Evolutionary conservation across 2,888 invertebrate genomes (phyloP).

Genomic region (Oscheius sp.): DNA sequence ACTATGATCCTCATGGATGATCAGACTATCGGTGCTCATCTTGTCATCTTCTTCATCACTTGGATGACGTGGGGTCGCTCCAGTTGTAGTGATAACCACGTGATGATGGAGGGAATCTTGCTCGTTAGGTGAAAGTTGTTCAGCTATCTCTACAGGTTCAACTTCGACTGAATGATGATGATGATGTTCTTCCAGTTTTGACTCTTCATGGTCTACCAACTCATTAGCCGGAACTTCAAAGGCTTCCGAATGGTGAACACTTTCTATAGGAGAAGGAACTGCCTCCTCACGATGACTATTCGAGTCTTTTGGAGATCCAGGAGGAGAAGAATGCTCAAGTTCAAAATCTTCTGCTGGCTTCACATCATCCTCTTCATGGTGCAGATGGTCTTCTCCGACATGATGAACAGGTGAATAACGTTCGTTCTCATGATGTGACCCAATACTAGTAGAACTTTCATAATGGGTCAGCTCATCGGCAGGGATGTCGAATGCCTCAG

Average conservation of each 20-base stretch:
- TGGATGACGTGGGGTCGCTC: slow-evolving; percentile 18
- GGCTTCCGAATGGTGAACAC: not conserved
- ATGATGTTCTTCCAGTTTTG: slow-evolving; percentile 8
- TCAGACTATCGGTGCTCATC: slow-evolving; percentile 41
- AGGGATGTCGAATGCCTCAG: slow-evolving; percentile 7
- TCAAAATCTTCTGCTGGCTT: not conserved
- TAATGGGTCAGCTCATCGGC: slow-evolving; percentile 7
- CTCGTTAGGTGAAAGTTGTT: slow-evolving; percentile 2
- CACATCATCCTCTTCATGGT: not conserved
- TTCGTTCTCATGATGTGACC: not conserved
- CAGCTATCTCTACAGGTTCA: slow-evolving; percentile 24
- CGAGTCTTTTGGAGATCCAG: not conserved
- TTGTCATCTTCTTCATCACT: slow-evolving; percentile 33
- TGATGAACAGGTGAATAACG: not conserved
- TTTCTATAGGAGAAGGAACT: not conserved
- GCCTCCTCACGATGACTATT: no score
- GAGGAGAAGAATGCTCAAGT: not conserved
- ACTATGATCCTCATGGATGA: slow-evolving; percentile 35
- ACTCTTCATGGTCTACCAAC: not conserved
- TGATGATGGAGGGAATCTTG: slow-evolving; percentile 20
- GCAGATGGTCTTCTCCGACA: not conserved
- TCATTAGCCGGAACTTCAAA: slow-evolving; percentile 11
- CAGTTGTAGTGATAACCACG: slow-evolving; percentile 16
- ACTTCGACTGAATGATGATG: slow-evolving; percentile 4
- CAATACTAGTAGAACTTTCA: not conserved